Percentiles rank a stretch among this genome's conserved stretches.
phyloP scores from a whole-genome alignment of 2,113 vertebrate species.

The Hippoglossus stenolepis region DNA sequence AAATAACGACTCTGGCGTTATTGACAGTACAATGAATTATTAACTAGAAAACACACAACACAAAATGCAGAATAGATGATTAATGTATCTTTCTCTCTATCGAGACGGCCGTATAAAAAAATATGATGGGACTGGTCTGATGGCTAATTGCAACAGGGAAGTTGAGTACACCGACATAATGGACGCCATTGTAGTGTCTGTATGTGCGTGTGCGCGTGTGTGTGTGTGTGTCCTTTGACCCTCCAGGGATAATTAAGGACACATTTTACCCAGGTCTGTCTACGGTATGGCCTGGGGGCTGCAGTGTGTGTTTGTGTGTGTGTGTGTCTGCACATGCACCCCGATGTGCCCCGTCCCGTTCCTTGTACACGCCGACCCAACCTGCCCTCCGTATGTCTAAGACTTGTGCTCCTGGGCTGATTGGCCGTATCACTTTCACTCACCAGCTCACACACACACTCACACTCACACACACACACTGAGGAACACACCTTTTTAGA shows the following conservation, averaged over 20 bases:
- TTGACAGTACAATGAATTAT: not conserved
- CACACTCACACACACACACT: conserved; percentile 30
- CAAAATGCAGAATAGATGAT: conserved; percentile 1
- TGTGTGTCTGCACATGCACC: conserved; percentile 14
- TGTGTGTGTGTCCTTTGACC: conserved; percentile 62
- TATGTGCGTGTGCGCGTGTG: conserved; percentile 22
- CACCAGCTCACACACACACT: conserved; percentile 42
- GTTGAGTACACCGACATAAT: conserved; percentile 61
- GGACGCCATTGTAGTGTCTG: conserved; percentile 60
- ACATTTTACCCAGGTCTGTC: conserved; percentile 68
- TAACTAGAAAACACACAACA: not conserved
- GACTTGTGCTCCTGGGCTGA: conserved; percentile 70
- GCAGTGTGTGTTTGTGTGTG: conserved; percentile 20
- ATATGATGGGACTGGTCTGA: conserved; percentile 49
- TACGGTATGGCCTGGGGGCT: conserved; percentile 44
- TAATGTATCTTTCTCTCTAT: conserved; percentile 19
- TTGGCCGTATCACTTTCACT: conserved; percentile 81
- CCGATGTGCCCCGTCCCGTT: conserved; percentile 56
- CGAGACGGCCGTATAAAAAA: conserved; percentile 7
- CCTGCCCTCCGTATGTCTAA: conserved; percentile 72
- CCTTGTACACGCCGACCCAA: conserved; percentile 61
- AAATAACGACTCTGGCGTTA: too few species aligned
- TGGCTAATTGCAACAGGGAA: conserved; percentile 60
- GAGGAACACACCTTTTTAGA: conserved; percentile 74
- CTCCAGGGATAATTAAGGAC: conserved; percentile 78